These are phyloP conservation scores for Triplophysa siluroides DNA, from an alignment of 2,113 vertebrate species.

Conservation along the genomic window DNA sequence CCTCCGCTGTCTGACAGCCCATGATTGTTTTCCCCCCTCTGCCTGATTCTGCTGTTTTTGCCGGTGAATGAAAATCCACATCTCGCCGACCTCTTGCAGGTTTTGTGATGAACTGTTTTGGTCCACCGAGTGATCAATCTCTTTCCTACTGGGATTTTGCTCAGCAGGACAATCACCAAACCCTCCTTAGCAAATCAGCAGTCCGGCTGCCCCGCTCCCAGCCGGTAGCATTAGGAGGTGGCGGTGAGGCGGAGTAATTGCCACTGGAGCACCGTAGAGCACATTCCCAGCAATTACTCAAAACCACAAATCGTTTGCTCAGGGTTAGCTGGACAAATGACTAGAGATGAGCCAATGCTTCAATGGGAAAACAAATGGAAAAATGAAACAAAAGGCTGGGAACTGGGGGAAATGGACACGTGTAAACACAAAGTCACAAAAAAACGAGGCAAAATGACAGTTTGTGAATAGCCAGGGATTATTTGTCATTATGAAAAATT, in stretches of 20 bases:
- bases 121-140: slow-evolving; percentile 56
- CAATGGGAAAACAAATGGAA: background rate
- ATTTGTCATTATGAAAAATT: background rate
- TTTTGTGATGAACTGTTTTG: slow-evolving; percentile 45
- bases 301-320: slow-evolving; percentile 6
- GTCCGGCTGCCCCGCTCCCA: slow-evolving; percentile 40
- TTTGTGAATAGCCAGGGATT: background rate
- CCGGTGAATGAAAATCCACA: slow-evolving; percentile 36
- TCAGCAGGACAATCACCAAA: slow-evolving; percentile 52
- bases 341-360: slow-evolving; percentile 19
- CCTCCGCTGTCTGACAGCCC: background rate
- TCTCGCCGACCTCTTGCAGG: slow-evolving; percentile 18
- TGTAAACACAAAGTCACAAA: background rate
- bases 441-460: background rate
- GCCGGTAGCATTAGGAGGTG: slow-evolving; percentile 49
- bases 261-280: slow-evolving; percentile 44
- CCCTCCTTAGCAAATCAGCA: slow-evolving; percentile 10
- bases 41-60: slow-evolving; percentile 25
- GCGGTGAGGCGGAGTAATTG: slow-evolving; percentile 54
- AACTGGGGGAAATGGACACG: background rate
- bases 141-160: slow-evolving; percentile 50
- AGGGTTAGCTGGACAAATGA: slow-evolving; percentile 20
- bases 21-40: background rate
- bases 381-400: background rate
- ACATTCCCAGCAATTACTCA: slow-evolving; percentile 62